Base-by-base conservation (phyloP, 2,888 invertebrate species). In the Beris chalybata region DNA sequence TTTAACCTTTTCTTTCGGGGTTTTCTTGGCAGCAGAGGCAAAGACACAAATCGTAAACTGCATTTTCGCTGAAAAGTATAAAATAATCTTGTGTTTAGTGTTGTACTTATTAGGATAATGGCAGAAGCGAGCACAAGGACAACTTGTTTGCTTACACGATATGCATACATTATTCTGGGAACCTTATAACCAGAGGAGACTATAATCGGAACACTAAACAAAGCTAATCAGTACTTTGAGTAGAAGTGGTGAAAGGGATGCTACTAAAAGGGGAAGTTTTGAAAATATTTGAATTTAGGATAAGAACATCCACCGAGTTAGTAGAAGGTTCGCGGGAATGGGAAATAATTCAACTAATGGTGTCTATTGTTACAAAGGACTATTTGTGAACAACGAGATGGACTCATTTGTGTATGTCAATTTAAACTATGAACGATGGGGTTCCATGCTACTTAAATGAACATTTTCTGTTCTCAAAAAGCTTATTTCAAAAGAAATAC, bases 171-270 rank as follows among this genome's bases (percentile, higher is more conserved):
- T 59, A 59, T 61, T 61, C 52, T 52, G 50, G 38, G 50, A 50
- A 50, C 32, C 61, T 50, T 61, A 50, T 61, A 50, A 61, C 52
- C 43, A 61, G 50, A 61, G 50, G 52, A 61, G 61, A 61, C 50
- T 50, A 50, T 61, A 61, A 61, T 61, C 61, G 61, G 52, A 50
- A 61, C 61, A 61, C 61, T 61, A 61, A 61, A 61, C 61, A 61
- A 61, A 61, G 61, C 61, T 61, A 61, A 61, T 61, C 61, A 61
- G 52, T 50, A 61, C 50, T 59, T 61, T 61, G 15, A 52, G 61
- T 52, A 61, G 61, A 38, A 22, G 13, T 5, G 15, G 52, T 38
- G 32, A 43, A 22, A 29, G 32, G 22, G 52, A 38, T 7, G 38
- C 9, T 38, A 22, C 5, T n/a, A 56, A 43, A 43, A 31, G 61